Conservation (phyloP, 1,140 invertebrate species). For the Paraescarpia echinospica region DNA sequence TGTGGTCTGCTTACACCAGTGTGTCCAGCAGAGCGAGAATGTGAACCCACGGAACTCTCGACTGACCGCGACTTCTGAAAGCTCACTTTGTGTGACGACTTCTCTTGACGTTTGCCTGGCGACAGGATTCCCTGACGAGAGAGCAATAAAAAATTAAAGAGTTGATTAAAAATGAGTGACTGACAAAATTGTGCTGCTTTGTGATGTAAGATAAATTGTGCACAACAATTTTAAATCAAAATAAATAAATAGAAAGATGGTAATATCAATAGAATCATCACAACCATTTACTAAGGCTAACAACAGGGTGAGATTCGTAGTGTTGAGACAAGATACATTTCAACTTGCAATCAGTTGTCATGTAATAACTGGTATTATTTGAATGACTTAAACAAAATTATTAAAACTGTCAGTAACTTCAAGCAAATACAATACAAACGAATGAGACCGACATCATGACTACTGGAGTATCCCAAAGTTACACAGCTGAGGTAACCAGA, state of each 20-base stretch:
- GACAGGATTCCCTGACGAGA: background rate
- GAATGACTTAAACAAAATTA: background rate
- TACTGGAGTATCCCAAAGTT: background rate
- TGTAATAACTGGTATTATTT: background rate
- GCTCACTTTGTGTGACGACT: background rate
- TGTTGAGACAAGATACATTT: background rate
- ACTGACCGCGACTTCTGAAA: background rate
- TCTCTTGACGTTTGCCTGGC: background rate
- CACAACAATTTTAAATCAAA: too few species aligned
- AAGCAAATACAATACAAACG: background rate
- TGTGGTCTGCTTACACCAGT: background rate
- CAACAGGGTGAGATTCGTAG: too few species aligned
- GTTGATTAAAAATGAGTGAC: too few species aligned
- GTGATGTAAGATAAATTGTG: too few species aligned
- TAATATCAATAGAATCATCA: background rate
- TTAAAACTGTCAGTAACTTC: background rate
- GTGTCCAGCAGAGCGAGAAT: background rate
- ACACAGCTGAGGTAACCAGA: background rate
- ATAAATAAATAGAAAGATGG: background rate
- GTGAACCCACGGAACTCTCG: background rate
- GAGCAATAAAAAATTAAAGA: background rate
- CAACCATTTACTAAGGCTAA: too few species aligned
- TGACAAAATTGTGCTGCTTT: too few species aligned
- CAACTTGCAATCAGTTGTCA: background rate
- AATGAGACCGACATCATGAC: background rate